phyloP scores from a whole-genome alignment of 1,140 invertebrate species.

The Heliconius eleuchia region DNA sequence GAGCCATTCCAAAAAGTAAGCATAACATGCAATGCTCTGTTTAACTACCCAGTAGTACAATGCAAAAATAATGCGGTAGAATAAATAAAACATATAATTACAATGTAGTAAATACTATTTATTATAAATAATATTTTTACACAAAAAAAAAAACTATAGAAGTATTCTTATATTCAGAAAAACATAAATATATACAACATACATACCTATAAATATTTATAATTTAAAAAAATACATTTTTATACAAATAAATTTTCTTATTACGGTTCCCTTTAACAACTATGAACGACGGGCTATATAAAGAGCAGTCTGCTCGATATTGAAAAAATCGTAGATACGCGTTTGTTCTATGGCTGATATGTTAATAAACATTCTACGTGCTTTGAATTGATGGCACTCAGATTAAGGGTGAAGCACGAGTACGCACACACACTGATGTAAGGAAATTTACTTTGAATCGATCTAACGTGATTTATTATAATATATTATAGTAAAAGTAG shows the following conservation, averaged over 20 bases:
- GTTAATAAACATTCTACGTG: slow-evolving; percentile 69
- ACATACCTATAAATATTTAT: not conserved
- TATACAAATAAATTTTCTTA: slow-evolving; percentile 10
- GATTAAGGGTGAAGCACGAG: slow-evolving; percentile 31
- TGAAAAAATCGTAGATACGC: slow-evolving; percentile 61
- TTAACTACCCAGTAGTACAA: too few species aligned
- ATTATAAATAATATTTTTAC: too few species aligned
- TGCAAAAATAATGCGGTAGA: too few species aligned
- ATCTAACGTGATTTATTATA: not conserved
- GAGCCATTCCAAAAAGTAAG: too few species aligned
- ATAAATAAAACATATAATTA: too few species aligned
- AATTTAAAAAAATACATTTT: not conserved
- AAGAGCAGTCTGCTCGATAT: slow-evolving; percentile 51
- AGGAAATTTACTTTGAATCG: not conserved
- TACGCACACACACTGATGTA: not conserved
- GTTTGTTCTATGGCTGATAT: slow-evolving; percentile 69
- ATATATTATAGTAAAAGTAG: too few species aligned
- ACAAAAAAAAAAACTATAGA: too few species aligned
- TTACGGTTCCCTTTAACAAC: not conserved
- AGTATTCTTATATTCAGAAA: too few species aligned
- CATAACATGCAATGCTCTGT: too few species aligned
- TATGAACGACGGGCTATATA: slow-evolving; percentile 29
- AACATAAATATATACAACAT: too few species aligned
- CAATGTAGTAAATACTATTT: too few species aligned
- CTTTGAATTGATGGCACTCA: slow-evolving; percentile 45